Evolutionary conservation across 2,797 vertebrate species (phyloP), one percentile per base, ranked within the genome.

Genomic region (Buphagus erythrorhynchus): DNA sequence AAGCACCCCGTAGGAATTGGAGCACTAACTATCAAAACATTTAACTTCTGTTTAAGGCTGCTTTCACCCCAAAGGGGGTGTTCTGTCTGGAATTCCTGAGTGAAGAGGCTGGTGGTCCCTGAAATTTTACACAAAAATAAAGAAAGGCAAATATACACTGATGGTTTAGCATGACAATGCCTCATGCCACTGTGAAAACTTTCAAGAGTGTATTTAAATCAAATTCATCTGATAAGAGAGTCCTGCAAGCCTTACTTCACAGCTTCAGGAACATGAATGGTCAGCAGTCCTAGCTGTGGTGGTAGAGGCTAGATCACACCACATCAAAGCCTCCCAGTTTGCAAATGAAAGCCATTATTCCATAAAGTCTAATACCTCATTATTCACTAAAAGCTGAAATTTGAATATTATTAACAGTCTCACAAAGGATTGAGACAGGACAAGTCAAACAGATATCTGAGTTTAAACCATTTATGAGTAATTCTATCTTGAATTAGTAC

Each of bases 31-130:
- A 18, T 38, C 9, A 20, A 40, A 87, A 38, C 4, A 14, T 66
- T 33, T 33, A 52, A 52, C 25, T 59, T 61, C 9, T 75, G 16
- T 85, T 90, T 62, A 51, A 75, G 25, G 13, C 29, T 61, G 25
- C 13, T 61, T 59, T 67, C 28, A 20, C 17, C 7, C 21, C 2
- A 2, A 65, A 76, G 13, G 0, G 2, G 2, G 5, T 65, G 9
- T 20, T 83, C 18, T 66, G 25, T 17, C 43, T 77, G 38, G 24
- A 69, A 74, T 51, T 54, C 21, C n/a, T 45, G 16, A 54, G 31
- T 49, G 71, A 87, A 62, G 24, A 58, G 3, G 11, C 5, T 89
- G 26, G 24, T 69, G 2, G 7, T 35, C 24, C 24, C 22, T 29
- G 31, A 52, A 57, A 29, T 58, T 66, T 71, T 54, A 49, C 29